These are phyloP conservation scores for Apodemia duryi DNA, from an alignment of 2,888 invertebrate genomes.

Conservation along the genomic window DNA sequence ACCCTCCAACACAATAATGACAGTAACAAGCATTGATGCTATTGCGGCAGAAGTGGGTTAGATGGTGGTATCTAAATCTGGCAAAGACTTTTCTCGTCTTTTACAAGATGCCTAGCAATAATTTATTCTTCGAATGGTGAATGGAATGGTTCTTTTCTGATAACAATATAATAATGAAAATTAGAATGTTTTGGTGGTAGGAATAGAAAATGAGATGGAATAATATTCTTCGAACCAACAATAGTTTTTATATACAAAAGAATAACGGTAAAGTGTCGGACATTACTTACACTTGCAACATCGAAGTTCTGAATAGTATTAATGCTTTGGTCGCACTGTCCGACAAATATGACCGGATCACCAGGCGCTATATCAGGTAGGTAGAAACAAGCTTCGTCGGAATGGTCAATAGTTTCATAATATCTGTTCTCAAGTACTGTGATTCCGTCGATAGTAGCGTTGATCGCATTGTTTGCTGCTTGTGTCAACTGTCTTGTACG, in stretches of 20 bases:
- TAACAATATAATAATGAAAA: no score
- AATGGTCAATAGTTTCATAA: constrained; percentile 46
- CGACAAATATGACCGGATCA: constrained; percentile 45
- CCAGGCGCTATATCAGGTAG: constrained; percentile 45
- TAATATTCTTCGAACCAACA: no score
- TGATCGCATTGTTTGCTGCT: constrained; percentile 38
- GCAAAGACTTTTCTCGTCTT: no score
- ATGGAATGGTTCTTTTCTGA: no score
- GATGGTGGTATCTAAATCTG: no score
- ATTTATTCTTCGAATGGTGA: no score
- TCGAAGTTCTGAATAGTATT: constrained; percentile 44
- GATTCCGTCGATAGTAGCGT: constrained; percentile 35
- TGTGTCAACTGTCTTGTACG: constrained; percentile 40
- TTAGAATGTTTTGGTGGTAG: no score
- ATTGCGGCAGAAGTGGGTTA: no score
- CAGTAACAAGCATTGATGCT: no score
- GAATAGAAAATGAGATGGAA: no score
- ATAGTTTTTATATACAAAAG: neutral
- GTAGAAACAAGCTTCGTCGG: constrained; percentile 50
- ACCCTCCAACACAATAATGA: no score
- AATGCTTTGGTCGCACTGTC: constrained; percentile 49
- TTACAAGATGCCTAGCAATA: no score
- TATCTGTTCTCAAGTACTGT: constrained; percentile 46
- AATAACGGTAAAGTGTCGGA: neutral
- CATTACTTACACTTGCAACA: constrained; percentile 38